Percentiles rank a stretch among this genome's conserved stretches.
These are phyloP conservation scores for Tetrax tetrax DNA, from an alignment of 2,113 vertebrate species.

Conservation along the genomic window DNA sequence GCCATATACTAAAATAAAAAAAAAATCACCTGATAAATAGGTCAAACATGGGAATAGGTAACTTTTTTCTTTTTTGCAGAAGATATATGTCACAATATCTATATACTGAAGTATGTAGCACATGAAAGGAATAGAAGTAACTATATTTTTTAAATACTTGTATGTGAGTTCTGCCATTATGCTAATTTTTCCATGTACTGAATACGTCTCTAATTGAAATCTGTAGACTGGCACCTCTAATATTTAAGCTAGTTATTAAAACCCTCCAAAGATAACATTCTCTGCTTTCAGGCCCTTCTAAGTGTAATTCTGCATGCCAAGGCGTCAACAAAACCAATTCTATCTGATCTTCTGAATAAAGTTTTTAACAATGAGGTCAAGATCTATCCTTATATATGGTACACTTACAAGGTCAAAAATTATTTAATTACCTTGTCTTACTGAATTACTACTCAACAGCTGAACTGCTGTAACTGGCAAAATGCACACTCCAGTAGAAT, in stretches of 20 bases:
- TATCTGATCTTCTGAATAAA: neutral
- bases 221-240: neutral
- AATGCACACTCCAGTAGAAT: neutral
- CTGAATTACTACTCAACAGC: neutral
- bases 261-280: neutral
- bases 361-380: neutral
- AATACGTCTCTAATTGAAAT: neutral
- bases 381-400: neutral
- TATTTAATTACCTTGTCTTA: constrained; percentile 30
- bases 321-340: neutral
- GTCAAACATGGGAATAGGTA: neutral
- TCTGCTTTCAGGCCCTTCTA: neutral
- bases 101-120: neutral
- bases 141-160: neutral
- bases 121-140: neutral
- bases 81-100: neutral
- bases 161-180: neutral
- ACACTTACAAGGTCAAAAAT: constrained; percentile 25
- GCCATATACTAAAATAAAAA: neutral
- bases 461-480: constrained; percentile 14
- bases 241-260: neutral
- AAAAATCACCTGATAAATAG: neutral
- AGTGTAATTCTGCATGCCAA: neutral
- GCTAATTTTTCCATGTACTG: neutral
- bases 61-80: neutral